Evolutionary conservation across 1,140 invertebrate species (phyloP), one percentile per base, ranked within the genome.

Genomic region (Orussus abietinus): DNA sequence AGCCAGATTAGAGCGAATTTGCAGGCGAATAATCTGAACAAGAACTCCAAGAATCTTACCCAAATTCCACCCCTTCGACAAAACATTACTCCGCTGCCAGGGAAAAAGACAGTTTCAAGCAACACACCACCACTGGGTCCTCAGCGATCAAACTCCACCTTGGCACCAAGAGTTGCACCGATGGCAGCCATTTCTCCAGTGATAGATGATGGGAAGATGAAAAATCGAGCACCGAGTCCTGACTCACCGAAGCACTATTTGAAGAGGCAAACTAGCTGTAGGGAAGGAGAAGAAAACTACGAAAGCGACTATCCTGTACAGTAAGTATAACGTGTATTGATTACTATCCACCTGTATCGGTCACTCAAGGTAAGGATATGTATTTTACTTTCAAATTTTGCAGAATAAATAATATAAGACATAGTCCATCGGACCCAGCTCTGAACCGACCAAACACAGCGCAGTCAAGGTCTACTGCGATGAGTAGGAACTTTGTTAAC

Each of bases 391-490:
- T 35, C 9, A 7, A 4, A 28, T 51, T 45, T 58, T 22, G 17
- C 54, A 76, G 75, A 56, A 66, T 75, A 42, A 74, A 68, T 55
- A 74, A 55, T 55, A 71, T 79, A 45, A 74, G 72, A 45, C 76
- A 79, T 45, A 79, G 78, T 59, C 77, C 77, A 4, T 80, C 78
- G 32, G 79, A 81, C 54, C 76, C 78, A 12, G 66, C 74, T 12
- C 54, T 78, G 33, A 75, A 74, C 34, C 64, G 69, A 44, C 59
- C 70, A 20, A 74, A 69, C 21, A 64, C 67, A 11, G 66, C 63
- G 31, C 69, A 70, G 38, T 60, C 60, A 26, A 60, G 71, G 10
- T 52, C 67, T 18, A 62, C 58, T 10, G 55, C 60, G 10, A 47
- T 65, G 20, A 60, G 57, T n/a, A 56, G 68, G 38, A 71, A 63